Percentiles rank a stretch among this genome's conserved stretches.
Evolutionary conservation across 1,140 invertebrate species (phyloP).

Genomic region (Cyrtorhinus lividipennis): DNA sequence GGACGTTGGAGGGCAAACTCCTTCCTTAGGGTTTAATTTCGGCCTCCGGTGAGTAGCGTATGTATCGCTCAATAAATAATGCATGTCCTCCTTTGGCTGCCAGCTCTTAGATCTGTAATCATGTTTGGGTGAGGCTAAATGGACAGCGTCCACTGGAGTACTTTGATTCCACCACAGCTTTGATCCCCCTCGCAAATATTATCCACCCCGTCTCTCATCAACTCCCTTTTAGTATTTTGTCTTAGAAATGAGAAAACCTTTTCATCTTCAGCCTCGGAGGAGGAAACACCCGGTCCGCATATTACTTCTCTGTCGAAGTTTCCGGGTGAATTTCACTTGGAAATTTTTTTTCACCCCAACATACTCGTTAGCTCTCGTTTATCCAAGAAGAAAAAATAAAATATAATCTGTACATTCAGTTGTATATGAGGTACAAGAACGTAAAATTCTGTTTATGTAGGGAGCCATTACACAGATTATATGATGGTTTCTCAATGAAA

Average conservation of each 20-base stretch:
- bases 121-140: constrained; percentile 17
- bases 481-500: too few species aligned
- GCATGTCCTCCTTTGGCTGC: constrained; percentile 18
- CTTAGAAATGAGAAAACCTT: constrained; percentile 15
- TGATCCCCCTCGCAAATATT: constrained; percentile 20
- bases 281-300: not conserved
- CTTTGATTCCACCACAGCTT: constrained; percentile 17
- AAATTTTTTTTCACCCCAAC: not conserved
- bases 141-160: constrained; percentile 15
- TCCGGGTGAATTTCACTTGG: not conserved
- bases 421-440: not conserved
- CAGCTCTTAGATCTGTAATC: constrained; percentile 21
- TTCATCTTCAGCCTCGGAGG: constrained; percentile 2
- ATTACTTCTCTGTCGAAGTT: not conserved
- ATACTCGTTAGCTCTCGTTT: too few species aligned
- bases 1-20: constrained; percentile 7
- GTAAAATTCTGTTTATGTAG: not conserved
- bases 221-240: constrained; percentile 16
- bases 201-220: constrained; percentile 14
- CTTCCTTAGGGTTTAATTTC: constrained; percentile 12
- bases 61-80: constrained; percentile 21
- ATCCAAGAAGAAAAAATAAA: not conserved
- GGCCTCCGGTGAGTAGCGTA: constrained; percentile 12
- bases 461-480: not conserved
- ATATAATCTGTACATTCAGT: not conserved